Base-by-base conservation (phyloP, 2,888 invertebrate genomes). In the Aromia moschata region DNA sequence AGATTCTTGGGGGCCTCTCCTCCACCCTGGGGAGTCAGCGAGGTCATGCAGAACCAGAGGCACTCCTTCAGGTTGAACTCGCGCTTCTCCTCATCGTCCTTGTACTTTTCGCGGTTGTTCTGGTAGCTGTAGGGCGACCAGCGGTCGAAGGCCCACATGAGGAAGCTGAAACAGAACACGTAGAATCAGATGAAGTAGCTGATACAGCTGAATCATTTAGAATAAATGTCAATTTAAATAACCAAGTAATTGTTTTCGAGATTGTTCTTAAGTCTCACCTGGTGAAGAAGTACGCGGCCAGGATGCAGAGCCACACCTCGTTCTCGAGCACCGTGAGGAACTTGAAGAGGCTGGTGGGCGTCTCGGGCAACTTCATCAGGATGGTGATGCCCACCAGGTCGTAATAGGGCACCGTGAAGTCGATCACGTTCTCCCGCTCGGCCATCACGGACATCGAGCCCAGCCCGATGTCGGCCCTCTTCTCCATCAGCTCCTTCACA, bases 21-120 rank as follows among this genome's bases (percentile, higher is more conserved):
- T 0, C 96, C 96, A 0, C 96, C 96, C 80, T 92, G 88, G 0
- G 98, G 98, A 0, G 98, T 98, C 12, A 98, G 82, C 30, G 97
- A 98, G 36, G 98, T 98, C 96, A 98, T 96, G 76, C 98, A 98
- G 79, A 98, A 98, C 98, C 98, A 98, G 0, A 98, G 85, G 75
- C 97, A 97, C 80, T 98, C 98, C 78, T 96, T 97, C 30, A 98
- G 81, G 40, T 92, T 94, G 76, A 98, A 98, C 76, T 96, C 94
- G 2, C 98, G 84, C 76, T 96, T 96, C 74, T 96, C 96, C 68
- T 94, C 94, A 69, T 96, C 95, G 56, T 95, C 91, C 75, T 91
- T 92, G 77, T 96, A 96, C 75, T 94, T 94, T 59, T 95, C 94
- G 4, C 93, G 85, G 77, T 96, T 96, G 77, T 97, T 97, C 74